Evolutionary conservation across 1,140 invertebrate species (phyloP).

Genomic region (Teleopsis dalmanni): DNA sequence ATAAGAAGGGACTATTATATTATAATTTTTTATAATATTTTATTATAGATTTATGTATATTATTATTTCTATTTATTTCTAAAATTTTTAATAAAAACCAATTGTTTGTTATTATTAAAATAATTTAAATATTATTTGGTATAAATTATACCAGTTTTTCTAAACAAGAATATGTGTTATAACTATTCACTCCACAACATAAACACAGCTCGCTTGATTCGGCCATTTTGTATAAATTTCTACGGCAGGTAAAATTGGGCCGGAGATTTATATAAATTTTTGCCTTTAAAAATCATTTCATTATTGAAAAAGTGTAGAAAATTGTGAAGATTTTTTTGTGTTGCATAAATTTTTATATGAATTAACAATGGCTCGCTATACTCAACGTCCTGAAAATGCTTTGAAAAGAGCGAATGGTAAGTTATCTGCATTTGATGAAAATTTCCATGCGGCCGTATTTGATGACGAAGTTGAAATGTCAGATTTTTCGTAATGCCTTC

Average conservation of each 20-base stretch:
- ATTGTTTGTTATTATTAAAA: too few species aligned
- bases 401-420: slow-evolving; percentile 93
- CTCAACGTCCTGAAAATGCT: slow-evolving; percentile 94
- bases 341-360: slow-evolving; percentile 13
- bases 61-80: too few species aligned
- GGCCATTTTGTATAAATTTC: slow-evolving; percentile 40
- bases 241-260: slow-evolving; percentile 35
- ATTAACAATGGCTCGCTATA: slow-evolving; percentile 79
- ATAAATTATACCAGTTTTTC: too few species aligned
- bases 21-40: too few species aligned
- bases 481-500: too few species aligned
- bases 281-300: slow-evolving; percentile 23
- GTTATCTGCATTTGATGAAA: slow-evolving; percentile 41
- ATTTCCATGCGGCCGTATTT: slow-evolving; percentile 29
- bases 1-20: too few species aligned
- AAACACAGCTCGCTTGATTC: too few species aligned
- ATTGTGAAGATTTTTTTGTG: slow-evolving; percentile 20
- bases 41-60: too few species aligned
- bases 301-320: slow-evolving; percentile 25
- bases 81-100: too few species aligned
- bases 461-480: slow-evolving; percentile 17
- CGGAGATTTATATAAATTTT: slow-evolving; percentile 38
- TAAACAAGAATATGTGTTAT: too few species aligned
- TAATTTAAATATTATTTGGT: too few species aligned
- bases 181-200: too few species aligned